phyloP scores from a whole-genome alignment of 2,797 vertebrate genomes.

The Chiroxiphia lanceolata region DNA sequence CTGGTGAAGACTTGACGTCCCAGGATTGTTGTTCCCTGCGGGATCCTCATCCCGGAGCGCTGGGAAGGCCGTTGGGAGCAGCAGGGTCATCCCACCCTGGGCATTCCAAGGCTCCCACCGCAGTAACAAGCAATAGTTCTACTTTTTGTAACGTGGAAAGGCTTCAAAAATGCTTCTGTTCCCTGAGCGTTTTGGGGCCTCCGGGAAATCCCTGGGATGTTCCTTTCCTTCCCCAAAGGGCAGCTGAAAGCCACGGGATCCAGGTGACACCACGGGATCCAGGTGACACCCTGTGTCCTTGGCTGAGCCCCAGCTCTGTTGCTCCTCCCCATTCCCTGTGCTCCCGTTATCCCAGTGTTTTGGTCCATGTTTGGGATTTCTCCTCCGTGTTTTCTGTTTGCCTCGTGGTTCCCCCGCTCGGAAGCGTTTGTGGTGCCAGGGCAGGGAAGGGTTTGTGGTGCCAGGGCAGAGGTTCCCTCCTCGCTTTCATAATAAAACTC shows the following conservation, averaged over 20 bases:
- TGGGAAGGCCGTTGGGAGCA: background rate
- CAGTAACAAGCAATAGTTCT: background rate
- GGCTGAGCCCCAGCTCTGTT: too few species aligned
- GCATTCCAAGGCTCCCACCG: background rate
- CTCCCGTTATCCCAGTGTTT: background rate
- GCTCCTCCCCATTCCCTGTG: background rate
- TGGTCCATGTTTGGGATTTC: background rate
- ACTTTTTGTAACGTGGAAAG: background rate
- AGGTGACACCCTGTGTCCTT: too few species aligned
- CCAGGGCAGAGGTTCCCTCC: background rate
- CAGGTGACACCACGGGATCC: background rate
- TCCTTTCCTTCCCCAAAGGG: background rate
- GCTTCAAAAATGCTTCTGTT: background rate
- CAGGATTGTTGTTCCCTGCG: background rate
- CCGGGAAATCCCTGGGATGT: background rate
- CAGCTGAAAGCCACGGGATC: background rate
- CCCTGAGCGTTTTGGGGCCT: accelerated
- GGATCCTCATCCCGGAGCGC: background rate
- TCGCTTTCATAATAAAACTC: background rate
- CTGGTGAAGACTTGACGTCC: background rate
- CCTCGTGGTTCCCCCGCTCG: background rate
- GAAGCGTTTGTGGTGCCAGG: background rate
- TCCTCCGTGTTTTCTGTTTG: background rate
- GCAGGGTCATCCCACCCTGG: background rate
- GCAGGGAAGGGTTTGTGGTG: too few species aligned